Evolutionary conservation across 1,140 invertebrate species (phyloP).

Genomic region (Drosophila arizonae): DNA sequence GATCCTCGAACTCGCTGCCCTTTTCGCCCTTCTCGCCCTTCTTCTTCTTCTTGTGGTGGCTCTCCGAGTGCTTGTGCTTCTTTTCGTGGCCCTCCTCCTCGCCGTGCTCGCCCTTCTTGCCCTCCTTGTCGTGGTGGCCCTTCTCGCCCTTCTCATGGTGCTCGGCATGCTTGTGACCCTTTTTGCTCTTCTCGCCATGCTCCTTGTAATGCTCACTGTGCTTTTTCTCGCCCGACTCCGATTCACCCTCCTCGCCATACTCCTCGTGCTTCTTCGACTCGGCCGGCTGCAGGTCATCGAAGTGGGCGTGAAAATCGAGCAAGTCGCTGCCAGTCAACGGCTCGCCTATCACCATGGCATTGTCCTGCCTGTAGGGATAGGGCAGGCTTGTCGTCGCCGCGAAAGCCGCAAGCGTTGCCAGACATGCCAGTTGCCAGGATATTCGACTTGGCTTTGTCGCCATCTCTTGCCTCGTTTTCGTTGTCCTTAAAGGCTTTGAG

Average conservation of each 20-base stretch:
- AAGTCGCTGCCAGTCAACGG: constrained; percentile 46
- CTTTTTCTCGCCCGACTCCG: constrained; percentile 85
- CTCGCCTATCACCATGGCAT: constrained; percentile 58
- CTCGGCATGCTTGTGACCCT: constrained; percentile 74
- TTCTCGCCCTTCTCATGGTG: constrained; percentile 84
- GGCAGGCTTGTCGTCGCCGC: constrained; percentile 48
- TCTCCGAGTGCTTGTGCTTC: constrained; percentile 89
- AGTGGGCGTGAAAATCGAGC: constrained; percentile 47
- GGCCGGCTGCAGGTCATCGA: constrained; percentile 73
- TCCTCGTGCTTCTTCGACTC: constrained; percentile 74
- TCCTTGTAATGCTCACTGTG: constrained; percentile 85
- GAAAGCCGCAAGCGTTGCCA: constrained; percentile 54
- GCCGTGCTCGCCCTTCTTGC: constrained; percentile 88
- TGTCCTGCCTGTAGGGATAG: constrained; percentile 47
- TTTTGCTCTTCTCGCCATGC: constrained; percentile 85
- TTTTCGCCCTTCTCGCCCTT: constrained; percentile 90
- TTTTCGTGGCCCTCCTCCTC: constrained; percentile 90
- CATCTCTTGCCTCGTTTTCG: constrained; percentile 22
- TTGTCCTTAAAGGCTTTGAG: constrained; percentile 48
- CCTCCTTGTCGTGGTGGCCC: constrained; percentile 88
- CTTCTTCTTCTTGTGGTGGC: constrained; percentile 88
- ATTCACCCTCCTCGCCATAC: constrained; percentile 78
- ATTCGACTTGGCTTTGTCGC: constrained; percentile 36
- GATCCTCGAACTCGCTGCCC: constrained; percentile 85
- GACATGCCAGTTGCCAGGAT: constrained; percentile 58